A percentile compares a stretch with the other conserved stretches of the same genome.
Evolutionary conservation across 2,888 invertebrate species (phyloP).

Genomic region (Tenthredo mesomela): DNA sequence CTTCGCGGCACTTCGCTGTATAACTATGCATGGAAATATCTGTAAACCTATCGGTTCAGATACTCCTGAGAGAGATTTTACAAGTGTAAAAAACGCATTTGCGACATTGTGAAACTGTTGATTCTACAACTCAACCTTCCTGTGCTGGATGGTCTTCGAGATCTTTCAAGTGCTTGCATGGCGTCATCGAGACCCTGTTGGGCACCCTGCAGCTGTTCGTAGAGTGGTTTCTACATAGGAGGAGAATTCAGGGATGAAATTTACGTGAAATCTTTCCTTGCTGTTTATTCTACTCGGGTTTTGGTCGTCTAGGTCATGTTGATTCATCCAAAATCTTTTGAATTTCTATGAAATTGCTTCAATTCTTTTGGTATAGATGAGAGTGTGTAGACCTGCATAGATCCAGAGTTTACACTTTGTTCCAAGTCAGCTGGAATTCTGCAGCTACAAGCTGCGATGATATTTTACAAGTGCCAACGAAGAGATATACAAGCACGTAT

Average conservation of each 20-base stretch:
- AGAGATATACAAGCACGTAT: background rate
- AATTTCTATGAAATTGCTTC: background rate
- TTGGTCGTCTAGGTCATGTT: background rate
- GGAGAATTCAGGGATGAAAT: background rate
- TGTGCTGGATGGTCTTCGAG: background rate
- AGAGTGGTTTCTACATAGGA: background rate
- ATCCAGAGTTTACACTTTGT: background rate
- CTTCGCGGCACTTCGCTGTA: background rate
- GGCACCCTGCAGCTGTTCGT: background rate
- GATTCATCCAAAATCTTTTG: conserved; percentile 19
- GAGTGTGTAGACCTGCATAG: background rate
- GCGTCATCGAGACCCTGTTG: background rate
- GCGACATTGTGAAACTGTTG: background rate
- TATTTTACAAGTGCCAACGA: background rate
- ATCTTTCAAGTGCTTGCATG: background rate
- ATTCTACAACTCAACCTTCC: background rate
- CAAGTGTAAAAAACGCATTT: background rate
- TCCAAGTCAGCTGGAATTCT: too few relatives aligned
- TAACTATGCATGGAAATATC: background rate
- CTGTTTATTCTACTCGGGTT: background rate
- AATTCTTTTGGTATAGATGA: background rate
- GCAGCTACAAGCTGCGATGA: background rate
- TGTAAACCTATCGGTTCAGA: background rate
- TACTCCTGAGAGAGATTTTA: background rate
- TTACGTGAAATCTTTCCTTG: background rate